These are phyloP conservation scores for Rhingia campestris DNA, from an alignment of 2,888 invertebrate genomes.

Conservation along the genomic window DNA sequence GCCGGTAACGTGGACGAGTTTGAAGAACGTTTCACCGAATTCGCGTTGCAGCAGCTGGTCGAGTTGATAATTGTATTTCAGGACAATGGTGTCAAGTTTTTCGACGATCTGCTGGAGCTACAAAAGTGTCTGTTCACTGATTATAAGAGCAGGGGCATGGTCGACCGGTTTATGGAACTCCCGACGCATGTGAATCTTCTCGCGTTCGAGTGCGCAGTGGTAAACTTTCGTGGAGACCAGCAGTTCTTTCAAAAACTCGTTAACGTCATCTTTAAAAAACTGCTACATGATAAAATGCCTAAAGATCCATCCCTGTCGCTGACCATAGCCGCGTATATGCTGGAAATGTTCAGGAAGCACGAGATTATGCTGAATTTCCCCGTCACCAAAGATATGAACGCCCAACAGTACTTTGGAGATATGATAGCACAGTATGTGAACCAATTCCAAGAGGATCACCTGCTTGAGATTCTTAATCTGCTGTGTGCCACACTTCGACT, in stretches of 20 bases:
- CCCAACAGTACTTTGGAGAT: slow-evolving; percentile 72
- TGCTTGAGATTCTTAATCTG: slow-evolving; percentile 78
- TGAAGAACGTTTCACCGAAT: slow-evolving; percentile 72
- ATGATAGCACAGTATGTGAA: slow-evolving; percentile 73
- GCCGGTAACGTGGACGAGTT: slow-evolving; percentile 74
- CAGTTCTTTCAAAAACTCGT: slow-evolving; percentile 59
- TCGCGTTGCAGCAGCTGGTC: slow-evolving; percentile 75
- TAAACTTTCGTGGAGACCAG: slow-evolving; percentile 75
- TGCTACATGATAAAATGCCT: slow-evolving; percentile 12
- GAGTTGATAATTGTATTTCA: slow-evolving; percentile 77
- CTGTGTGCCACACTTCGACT: slow-evolving; percentile 79
- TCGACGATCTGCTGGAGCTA: slow-evolving; percentile 78
- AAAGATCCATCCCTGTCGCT: slow-evolving; percentile 68
- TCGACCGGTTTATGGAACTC: slow-evolving; percentile 66
- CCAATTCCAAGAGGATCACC: slow-evolving; percentile 62
- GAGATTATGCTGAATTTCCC: slow-evolving; percentile 77
- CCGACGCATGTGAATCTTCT: slow-evolving; percentile 77
- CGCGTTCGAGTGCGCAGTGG: slow-evolving; percentile 77
- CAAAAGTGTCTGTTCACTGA: slow-evolving; percentile 75
- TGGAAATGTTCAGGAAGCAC: slow-evolving; percentile 79
- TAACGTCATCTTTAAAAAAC: slow-evolving; percentile 28
- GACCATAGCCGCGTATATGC: slow-evolving; percentile 74
- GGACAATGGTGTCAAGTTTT: slow-evolving; percentile 75
- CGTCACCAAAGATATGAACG: slow-evolving; percentile 9
- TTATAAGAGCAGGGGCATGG: slow-evolving; percentile 41